These are phyloP conservation scores for Ibidorhyncha struthersii DNA, from an alignment of 2,113 vertebrate species.

Conservation along the genomic window DNA sequence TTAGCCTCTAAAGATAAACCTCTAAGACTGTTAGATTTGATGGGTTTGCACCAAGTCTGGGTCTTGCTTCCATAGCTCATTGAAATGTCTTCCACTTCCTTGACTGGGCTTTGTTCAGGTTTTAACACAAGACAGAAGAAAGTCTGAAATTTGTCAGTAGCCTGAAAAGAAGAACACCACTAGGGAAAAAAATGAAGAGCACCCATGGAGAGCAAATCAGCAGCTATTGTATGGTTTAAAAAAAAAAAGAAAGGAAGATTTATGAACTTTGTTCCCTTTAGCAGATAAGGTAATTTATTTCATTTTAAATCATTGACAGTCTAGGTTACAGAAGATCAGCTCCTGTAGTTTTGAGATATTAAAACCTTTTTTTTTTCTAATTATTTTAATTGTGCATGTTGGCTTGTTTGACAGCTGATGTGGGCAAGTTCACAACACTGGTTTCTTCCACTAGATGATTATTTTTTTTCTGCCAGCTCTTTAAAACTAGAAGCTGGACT, in stretches of 20 bases:
- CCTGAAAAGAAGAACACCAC: not conserved
- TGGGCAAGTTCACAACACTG: not conserved
- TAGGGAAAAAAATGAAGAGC: fast-evolving
- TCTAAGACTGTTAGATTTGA: not conserved
- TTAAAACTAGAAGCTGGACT: not conserved
- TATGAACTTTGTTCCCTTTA: not conserved
- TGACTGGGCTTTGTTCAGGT: not conserved
- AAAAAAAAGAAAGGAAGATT: not conserved
- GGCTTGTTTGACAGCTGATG: not conserved
- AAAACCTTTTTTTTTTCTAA: not conserved
- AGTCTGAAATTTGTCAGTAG: not conserved
- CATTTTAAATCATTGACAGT: not conserved
- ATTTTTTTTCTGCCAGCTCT: not conserved
- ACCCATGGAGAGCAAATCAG: not conserved
- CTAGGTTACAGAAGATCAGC: not conserved
- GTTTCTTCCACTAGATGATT: not conserved
- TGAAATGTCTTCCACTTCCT: not conserved
- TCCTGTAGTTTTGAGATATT: not conserved
- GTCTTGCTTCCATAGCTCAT: not conserved
- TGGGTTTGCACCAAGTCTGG: not conserved
- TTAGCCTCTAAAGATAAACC: not conserved
- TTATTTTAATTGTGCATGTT: not conserved
- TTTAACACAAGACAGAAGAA: not conserved
- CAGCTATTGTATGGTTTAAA: not conserved
- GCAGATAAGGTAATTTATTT: not conserved